These are phyloP conservation scores for Drosophila carrolli DNA, from an alignment of 1,140 invertebrate genomes.

Conservation along the genomic window DNA sequence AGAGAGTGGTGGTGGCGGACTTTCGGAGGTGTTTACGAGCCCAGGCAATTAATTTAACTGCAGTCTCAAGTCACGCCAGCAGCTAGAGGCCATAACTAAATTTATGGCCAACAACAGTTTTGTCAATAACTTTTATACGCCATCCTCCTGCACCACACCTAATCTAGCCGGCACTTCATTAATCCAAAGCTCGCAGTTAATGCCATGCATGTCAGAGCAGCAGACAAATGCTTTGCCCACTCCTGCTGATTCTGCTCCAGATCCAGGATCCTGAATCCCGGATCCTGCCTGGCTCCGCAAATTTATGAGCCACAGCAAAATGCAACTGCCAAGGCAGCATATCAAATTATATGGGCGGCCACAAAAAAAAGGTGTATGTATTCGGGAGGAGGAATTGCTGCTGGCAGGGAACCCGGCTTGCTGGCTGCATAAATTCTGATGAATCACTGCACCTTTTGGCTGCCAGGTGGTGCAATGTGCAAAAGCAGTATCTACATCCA, in stretches of 20 bases:
- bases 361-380: slow-evolving; percentile 58
- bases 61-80: slow-evolving; percentile 60
- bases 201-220: slow-evolving; percentile 78
- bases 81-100: slow-evolving; percentile 71
- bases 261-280: neutral
- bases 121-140: slow-evolving; percentile 75
- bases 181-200: slow-evolving; percentile 74
- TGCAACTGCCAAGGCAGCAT: slow-evolving; percentile 78
- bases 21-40: slow-evolving; percentile 70
- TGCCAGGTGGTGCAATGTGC: slow-evolving; percentile 16
- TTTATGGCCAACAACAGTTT: slow-evolving; percentile 79
- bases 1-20: slow-evolving; percentile 1
- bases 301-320: slow-evolving; percentile 77
- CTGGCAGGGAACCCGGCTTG: slow-evolving; percentile 10
- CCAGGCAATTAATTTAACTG: slow-evolving; percentile 77
- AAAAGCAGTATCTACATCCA: slow-evolving; percentile 15
- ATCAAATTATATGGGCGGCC: slow-evolving; percentile 80
- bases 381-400: neutral
- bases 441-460: slow-evolving; percentile 71
- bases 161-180: slow-evolving; percentile 78
- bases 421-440: slow-evolving; percentile 77
- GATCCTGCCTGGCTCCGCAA: slow-evolving; percentile 30
- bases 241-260: slow-evolving; percentile 6
- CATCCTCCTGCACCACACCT: slow-evolving; percentile 36
- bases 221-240: slow-evolving; percentile 65